Conservation (phyloP, 2,888 invertebrate genomes). For the Dryococelus australis region DNA sequence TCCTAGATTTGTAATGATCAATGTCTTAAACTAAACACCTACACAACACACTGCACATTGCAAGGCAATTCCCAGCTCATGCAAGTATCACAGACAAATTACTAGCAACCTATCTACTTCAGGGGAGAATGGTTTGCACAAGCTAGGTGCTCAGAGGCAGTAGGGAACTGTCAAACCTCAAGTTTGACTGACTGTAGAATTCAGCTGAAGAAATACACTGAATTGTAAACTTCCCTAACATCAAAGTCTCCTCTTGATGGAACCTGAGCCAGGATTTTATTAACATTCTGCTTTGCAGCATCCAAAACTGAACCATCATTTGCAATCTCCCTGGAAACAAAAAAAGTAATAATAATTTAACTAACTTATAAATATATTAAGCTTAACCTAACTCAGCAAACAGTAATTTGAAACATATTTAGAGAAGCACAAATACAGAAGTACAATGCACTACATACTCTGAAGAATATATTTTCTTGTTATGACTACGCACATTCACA, state of each 20-base stretch:
- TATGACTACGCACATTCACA: too few species aligned
- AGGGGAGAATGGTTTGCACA: not conserved
- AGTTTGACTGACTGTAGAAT: not conserved
- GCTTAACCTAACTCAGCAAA: too few species aligned
- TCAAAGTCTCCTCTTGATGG: constrained; percentile 82
- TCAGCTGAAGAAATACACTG: constrained; percentile 88
- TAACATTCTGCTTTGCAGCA: constrained; percentile 68
- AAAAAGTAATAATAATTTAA: constrained; percentile 39
- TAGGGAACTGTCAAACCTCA: not conserved
- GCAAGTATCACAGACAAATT: not conserved
- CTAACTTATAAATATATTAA: constrained; percentile 12
- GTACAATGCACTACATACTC: too few species aligned
- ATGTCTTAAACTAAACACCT: too few species aligned
- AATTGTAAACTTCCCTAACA: constrained; percentile 75
- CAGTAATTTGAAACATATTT: too few species aligned
- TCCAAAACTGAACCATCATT: constrained; percentile 63
- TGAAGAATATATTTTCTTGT: too few species aligned
- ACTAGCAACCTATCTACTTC: not conserved
- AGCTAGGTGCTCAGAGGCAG: not conserved
- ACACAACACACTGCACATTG: not conserved
- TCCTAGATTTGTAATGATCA: too few species aligned
- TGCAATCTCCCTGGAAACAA: constrained; percentile 60
- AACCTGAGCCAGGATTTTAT: constrained; percentile 67
- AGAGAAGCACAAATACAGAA: too few species aligned
- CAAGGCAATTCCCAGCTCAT: not conserved